Evolutionary conservation across 2,888 invertebrate genomes (phyloP), one percentile per base, ranked within the genome.

Genomic region (Agonopterix arenella): DNA sequence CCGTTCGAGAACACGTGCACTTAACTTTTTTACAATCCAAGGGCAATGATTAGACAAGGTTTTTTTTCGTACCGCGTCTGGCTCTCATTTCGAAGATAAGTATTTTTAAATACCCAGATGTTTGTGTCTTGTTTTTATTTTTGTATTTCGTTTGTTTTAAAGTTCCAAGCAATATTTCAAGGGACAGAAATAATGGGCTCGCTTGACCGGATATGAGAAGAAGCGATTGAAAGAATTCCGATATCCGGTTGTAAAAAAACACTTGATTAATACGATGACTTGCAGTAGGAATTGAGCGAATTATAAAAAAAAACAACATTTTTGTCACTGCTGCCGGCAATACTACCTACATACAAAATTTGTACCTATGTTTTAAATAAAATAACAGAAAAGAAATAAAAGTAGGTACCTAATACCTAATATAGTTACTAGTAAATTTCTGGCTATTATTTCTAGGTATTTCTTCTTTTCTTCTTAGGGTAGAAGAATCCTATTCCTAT

Each of bases 1-100:
- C 43, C 5, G 43, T n/a, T 11, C 43, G 13, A 50, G 46, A 52
- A 55, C 59, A 59, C 59, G 59, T 59, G 59, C 55, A 58, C 54
- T 56, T 40, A 50, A 54, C 46, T 53, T 57, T 59, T 59, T 55
- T 50, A 49, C 52, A 42, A 50, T 36, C 47, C 44, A 51, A 45
- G 51, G 54, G 51, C 45, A 43, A 44, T 51, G 54, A 54, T 54
- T 53, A 53, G 54, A 48, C 49, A 49, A 51, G 49, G 49, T 45
- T 47, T 53, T 54, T 54, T 51, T 46, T 38, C n/a, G 36, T 43
- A 11, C 18, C 10, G 42, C 18, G 52, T 46, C 48, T 52, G 45
- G 11, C 38, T 42, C 13, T 40, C 40, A 40, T 40, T 40, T 40
- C 9, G 40, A 40, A n/a, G n/a, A 40, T n/a, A 40, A 40, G 40